Base-by-base conservation (phyloP, 2,113 vertebrate species). In the Paralichthys olivaceus region DNA sequence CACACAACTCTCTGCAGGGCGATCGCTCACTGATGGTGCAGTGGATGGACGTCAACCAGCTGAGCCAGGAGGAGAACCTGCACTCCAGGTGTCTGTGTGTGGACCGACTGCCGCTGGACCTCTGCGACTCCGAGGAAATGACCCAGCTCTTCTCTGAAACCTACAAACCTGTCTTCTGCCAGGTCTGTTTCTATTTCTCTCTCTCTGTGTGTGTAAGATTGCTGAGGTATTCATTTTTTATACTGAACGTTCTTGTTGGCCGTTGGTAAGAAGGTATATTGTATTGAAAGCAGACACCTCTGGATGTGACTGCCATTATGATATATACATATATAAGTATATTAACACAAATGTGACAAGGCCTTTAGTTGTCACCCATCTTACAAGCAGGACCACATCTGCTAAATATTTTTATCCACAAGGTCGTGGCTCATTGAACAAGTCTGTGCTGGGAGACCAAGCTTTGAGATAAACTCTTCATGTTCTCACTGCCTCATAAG, bases 81-180 rank as follows among this genome's bases (percentile, higher is more conserved):
- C 97, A 99, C 93, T 99, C 97, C 26, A 96, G 94, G 94, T 99
- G 98, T 95, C 95, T 99, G 92, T 98, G 96, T 60, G 92, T 99
- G 63, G 96, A 97, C 83, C 96, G 96, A 61, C 91, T 99, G 37
- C 96, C 96, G 0, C 91, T 92, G 43, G 96, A 97, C 92, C 95
- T 90, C 0, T 87, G 92, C 8, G 95, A 97, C 82, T 93, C 95
- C 0, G 95, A 98, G 2, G 96, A 97, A 67, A 94, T 99, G 60
- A 81, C 94, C n/a, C 94, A 96, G 17, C 84, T 95, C 32, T 97
- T 99, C 89, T 98, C 97, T 7, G 82, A 93, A 1, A 92, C 93
- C 40, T 96, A 98, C 92, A 96, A 96, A 81, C 97, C 97, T 0
- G 86, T 98, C 63, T 99, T 99, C 94, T 99, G 96, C 91, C 97